Percentiles rank a stretch among this genome's conserved stretches.
Conservation (phyloP, 2,888 invertebrate genomes). For the Eupsilia transversa region DNA sequence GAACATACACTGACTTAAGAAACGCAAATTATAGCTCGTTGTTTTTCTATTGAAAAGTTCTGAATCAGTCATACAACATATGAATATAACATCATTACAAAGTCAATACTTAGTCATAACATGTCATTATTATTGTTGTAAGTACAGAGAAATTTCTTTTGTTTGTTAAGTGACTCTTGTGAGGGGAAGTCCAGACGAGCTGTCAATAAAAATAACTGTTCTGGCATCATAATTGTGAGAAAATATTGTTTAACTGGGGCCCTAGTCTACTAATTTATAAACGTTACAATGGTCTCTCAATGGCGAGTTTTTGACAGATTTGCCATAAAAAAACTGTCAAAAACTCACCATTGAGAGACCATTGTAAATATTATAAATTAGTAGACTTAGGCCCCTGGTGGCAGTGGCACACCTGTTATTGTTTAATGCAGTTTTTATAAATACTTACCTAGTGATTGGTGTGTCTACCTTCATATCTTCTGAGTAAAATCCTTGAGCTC, state of each 20-base stretch:
- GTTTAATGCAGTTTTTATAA: not conserved
- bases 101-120: not conserved
- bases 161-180: slow-evolving; percentile 7
- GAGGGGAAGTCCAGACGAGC: slow-evolving; percentile 28
- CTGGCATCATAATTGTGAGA: not conserved
- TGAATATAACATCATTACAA: not conserved
- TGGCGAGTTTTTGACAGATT: too few species aligned
- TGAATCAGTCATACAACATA: not conserved
- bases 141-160: slow-evolving; percentile 32
- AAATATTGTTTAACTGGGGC: slow-evolving; percentile 12
- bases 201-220: slow-evolving; percentile 5
- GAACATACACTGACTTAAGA: too few species aligned
- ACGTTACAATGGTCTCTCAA: too few species aligned
- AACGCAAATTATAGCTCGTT: not conserved
- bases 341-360: too few species aligned
- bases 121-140: not conserved
- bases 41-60: not conserved
- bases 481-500: not conserved
- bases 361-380: too few species aligned
- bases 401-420: not conserved
- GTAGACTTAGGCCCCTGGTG: too few species aligned
- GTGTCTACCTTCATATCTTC: not conserved
- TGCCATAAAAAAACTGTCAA: too few species aligned
- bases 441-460: not conserved
- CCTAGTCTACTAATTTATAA: too few species aligned